Conservation (phyloP, 2,797 vertebrate genomes). For the Tarsius wallacei region DNA sequence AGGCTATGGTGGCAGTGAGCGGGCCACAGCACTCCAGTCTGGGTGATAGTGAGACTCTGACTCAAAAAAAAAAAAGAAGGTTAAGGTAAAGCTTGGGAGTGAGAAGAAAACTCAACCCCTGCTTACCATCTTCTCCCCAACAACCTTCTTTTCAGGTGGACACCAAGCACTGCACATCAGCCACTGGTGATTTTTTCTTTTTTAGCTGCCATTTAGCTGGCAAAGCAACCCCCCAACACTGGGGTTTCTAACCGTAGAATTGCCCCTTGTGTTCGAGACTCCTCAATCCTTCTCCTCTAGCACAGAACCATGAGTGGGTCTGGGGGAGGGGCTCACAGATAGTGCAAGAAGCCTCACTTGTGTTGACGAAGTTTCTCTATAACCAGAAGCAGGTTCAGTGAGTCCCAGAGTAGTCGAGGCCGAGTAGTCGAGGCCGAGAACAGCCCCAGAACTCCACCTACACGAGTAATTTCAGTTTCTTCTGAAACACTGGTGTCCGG, state of each 20-base stretch:
- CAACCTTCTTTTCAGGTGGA: not conserved
- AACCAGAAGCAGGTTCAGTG: not conserved
- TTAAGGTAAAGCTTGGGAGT: not conserved
- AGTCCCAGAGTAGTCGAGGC: not conserved
- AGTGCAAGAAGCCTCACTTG: not conserved
- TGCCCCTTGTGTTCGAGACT: not conserved
- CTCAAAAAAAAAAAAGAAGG: not conserved
- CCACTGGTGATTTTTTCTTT: not conserved
- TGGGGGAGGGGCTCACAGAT: not conserved
- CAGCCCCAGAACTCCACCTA: not conserved
- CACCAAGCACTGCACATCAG: not conserved
- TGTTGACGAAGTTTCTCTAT: not conserved
- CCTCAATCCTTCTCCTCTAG: not conserved
- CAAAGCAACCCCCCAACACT: not conserved
- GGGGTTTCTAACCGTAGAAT: not conserved
- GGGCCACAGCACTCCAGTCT: too few species aligned
- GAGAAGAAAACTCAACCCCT: not conserved
- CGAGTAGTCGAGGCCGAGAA: not conserved
- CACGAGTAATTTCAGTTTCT: not conserved
- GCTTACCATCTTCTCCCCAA: not conserved
- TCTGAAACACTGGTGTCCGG: not conserved
- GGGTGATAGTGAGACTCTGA: too few species aligned
- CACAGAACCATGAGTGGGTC: not conserved
- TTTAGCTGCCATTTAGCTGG: not conserved
- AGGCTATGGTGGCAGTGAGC: too few species aligned